Base-by-base conservation (phyloP, 1,140 invertebrate genomes). In the Trissolcus basalis region DNA sequence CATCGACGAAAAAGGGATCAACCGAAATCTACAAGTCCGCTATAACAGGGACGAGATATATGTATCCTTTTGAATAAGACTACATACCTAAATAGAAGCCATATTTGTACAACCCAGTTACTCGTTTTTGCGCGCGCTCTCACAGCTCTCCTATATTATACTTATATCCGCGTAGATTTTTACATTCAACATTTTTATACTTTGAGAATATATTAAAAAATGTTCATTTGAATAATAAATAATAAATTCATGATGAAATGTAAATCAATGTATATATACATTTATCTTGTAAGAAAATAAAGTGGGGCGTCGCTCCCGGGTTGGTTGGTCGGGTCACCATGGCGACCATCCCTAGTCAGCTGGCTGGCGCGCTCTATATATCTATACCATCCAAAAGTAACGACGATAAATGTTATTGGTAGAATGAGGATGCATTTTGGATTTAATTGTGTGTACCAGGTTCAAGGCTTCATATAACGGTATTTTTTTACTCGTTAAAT, bases 1-100 rank as follows among this genome's bases (percentile, higher is more conserved):
- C 88, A 96, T 98, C 86, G 94, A 97, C 81, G 96, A 97, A 86
- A 91, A 90, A 64, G 94, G 95, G 80, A 97, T 98, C 88, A 98
- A 97, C 88, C 91, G 92, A 59, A 98, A 98, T 89, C 91, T 98
- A 12, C 92, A 93, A 85, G 90, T 93, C 55, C 92, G 96, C 81
- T 98, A 98, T 85, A 90, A 91, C 58, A 90, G 91, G 81, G 95
- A 98, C 88, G 91, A 94, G 80, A 96, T 98, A 86, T 98, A 98
- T 86, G 96, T 97, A 97, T 95, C 94, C 94, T 95, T 95, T 92
- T 85, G 39, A 78, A 73, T 56, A n/a, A n/a, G n/a, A n/a, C n/a
- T n/a, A 0, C 36, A 16, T 16, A 53, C 13, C 11, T 12, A 64
- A 61, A 63, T 51, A 58, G 36, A 13, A 48, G 54, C 61, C 19